These are phyloP conservation scores for Lycaon pictus DNA, from an alignment of 2,113 vertebrate genomes.

Conservation along the genomic window DNA sequence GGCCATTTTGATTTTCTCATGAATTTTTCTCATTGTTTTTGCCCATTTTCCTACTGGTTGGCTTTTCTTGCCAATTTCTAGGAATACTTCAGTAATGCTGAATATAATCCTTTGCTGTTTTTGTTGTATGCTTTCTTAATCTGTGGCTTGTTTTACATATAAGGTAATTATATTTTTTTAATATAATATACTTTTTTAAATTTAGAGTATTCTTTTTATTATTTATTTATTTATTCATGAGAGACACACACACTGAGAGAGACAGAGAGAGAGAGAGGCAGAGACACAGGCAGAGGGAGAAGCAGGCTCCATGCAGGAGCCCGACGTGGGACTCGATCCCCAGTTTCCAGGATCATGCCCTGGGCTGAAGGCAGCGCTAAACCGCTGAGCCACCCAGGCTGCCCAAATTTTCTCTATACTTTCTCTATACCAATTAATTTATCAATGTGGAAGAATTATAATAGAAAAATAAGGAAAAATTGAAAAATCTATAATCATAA, in stretches of 20 bases:
- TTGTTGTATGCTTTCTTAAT: slow-evolving; percentile 19
- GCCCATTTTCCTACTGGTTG: background rate
- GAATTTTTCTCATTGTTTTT: slow-evolving; percentile 46
- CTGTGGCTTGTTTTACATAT: background rate
- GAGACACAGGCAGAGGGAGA: no score
- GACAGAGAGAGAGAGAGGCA: no score
- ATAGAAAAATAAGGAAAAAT: slow-evolving; percentile 48
- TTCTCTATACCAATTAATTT: background rate
- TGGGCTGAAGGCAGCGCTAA: no score
- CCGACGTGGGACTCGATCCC: no score
- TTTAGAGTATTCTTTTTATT: no score
- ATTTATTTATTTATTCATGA: no score
- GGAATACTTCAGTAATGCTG: background rate
- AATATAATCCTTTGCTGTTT: background rate
- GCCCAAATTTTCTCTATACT: no score
- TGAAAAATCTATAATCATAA: background rate
- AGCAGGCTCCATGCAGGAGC: no score
- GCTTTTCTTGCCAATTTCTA: background rate
- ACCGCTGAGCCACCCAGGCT: no score
- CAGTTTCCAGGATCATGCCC: no score
- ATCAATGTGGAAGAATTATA: background rate
- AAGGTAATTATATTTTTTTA: no score
- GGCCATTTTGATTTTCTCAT: slow-evolving; percentile 19
- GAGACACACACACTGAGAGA: no score
- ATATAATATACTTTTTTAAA: background rate